Conservation (phyloP, 2,797 vertebrate species). For the Acanthiza pusilla region DNA sequence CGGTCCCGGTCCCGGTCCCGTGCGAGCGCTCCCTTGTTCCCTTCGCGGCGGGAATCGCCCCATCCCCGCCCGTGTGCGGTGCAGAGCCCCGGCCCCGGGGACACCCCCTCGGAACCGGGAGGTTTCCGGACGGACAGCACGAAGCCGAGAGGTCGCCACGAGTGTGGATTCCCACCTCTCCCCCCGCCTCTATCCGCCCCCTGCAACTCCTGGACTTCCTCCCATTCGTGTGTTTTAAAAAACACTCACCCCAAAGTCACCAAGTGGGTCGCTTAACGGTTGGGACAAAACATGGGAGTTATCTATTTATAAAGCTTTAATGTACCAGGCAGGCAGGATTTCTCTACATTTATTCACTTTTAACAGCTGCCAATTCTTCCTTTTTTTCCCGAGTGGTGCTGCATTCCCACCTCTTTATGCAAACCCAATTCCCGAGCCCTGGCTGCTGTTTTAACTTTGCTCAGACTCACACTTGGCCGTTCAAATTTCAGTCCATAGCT, state of each 20-base stretch:
- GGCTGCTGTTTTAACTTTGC: slow-evolving; percentile 12
- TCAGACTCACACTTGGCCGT: slow-evolving; percentile 32
- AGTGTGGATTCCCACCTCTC: no score
- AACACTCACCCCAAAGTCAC: neutral
- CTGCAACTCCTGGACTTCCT: neutral
- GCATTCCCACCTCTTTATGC: slow-evolving; percentile 6
- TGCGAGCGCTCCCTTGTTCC: neutral
- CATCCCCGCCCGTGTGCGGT: neutral
- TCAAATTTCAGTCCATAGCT: neutral
- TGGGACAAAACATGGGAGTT: slow-evolving; percentile 3
- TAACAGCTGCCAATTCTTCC: neutral
- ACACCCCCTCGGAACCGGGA: no score
- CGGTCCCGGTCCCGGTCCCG: no score
- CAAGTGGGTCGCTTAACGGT: neutral
- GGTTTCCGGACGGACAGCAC: neutral
- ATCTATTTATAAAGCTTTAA: slow-evolving; percentile 28
- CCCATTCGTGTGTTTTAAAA: neutral
- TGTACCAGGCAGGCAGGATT: neutral
- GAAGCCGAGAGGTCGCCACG: fast-evolving
- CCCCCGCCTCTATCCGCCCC: no score
- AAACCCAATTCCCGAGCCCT: neutral
- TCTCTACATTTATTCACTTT: slow-evolving; percentile 33
- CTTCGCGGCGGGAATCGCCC: neutral
- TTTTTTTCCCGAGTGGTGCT: neutral
- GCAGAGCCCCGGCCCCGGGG: neutral